Conservation (phyloP, 2,888 invertebrate genomes). For the Penaeus monodon region DNA sequence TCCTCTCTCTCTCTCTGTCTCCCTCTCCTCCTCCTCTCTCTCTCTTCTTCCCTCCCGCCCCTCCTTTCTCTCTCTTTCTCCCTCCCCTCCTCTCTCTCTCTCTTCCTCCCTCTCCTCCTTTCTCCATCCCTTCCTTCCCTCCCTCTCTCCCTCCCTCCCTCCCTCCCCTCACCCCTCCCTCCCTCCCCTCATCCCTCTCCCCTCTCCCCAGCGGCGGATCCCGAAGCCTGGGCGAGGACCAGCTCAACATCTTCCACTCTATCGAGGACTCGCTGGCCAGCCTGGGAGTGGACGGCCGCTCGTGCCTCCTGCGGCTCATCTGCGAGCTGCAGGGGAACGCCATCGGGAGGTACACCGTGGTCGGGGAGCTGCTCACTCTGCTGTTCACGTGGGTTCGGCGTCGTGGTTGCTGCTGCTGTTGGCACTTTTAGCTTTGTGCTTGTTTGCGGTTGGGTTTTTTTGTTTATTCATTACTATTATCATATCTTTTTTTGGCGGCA, state of each 20-base stretch:
- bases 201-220: background rate
- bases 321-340: slow-evolving; percentile 63
- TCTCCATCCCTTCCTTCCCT: no score
- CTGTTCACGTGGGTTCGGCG: slow-evolving; percentile 50
- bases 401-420: background rate
- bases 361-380: slow-evolving; percentile 61
- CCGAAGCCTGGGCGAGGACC: slow-evolving; percentile 57
- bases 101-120: background rate
- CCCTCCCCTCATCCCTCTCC: no score
- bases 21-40: no score
- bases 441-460: background rate
- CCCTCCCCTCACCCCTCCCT: no score
- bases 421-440: background rate
- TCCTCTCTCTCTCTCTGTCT: no score
- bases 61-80: background rate
- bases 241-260: slow-evolving; percentile 59
- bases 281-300: slow-evolving; percentile 61
- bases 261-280: slow-evolving; percentile 54
- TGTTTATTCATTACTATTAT: no score
- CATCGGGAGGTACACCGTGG: slow-evolving; percentile 54
- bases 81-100: background rate
- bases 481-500: no score
- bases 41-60: background rate
- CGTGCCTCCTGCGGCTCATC: slow-evolving; percentile 63
- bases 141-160: no score